These are phyloP conservation scores for Microplitis demolitor DNA, from an alignment of 1,140 invertebrate genomes.

Conservation along the genomic window DNA sequence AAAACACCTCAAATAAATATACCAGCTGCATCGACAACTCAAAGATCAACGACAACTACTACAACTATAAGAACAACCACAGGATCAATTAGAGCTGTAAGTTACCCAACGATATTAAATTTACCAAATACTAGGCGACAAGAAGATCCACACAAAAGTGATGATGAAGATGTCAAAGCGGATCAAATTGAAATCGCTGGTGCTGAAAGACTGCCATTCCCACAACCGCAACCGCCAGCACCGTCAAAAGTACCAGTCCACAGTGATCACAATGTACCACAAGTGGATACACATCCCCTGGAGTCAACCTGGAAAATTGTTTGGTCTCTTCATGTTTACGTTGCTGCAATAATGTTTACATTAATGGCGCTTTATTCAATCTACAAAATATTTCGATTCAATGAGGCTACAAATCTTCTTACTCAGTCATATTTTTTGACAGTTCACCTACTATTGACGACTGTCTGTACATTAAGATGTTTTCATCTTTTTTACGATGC, in stretches of 20 bases:
- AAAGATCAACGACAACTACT: constrained; percentile 37
- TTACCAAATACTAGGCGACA: constrained; percentile 51
- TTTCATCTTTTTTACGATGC: constrained; percentile 89
- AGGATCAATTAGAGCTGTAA: constrained; percentile 34
- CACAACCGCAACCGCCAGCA: constrained; percentile 52
- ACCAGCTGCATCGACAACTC: constrained; percentile 39
- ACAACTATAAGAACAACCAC: constrained; percentile 32
- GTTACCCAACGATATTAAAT: constrained; percentile 54
- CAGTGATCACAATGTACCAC: constrained; percentile 37
- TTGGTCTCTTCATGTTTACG: constrained; percentile 88
- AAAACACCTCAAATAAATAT: constrained; percentile 57
- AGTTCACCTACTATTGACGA: constrained; percentile 78
- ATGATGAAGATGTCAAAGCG: constrained; percentile 37
- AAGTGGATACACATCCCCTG: constrained; percentile 43
- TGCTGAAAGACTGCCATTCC: constrained; percentile 49
- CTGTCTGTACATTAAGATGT: constrained; percentile 79
- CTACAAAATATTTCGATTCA: constrained; percentile 80
- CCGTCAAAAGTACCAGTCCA: constrained; percentile 38
- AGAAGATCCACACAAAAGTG: constrained; percentile 31
- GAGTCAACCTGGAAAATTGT: constrained; percentile 74
- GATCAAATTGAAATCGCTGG: constrained; percentile 54
- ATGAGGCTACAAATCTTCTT: constrained; percentile 78
- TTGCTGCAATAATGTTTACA: constrained; percentile 80
- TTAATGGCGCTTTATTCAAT: constrained; percentile 81
- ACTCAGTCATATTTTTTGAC: constrained; percentile 84